Evolutionary conservation across 1,140 invertebrate genomes (phyloP).

Genomic region (Drosophila pandora): DNA sequence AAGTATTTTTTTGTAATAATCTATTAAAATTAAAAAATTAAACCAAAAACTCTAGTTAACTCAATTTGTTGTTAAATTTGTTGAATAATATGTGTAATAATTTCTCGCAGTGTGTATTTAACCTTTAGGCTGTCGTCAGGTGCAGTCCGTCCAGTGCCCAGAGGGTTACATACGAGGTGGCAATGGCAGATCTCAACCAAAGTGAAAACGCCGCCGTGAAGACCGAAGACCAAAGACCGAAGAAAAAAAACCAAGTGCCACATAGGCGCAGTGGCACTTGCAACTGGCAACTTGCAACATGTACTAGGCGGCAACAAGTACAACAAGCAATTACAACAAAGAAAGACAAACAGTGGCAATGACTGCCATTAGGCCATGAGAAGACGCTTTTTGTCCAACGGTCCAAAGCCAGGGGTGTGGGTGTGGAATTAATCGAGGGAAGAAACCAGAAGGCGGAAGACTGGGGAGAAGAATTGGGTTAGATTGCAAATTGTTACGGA

Average conservation of each 20-base stretch:
- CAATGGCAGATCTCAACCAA: constrained; percentile 50
- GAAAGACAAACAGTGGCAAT: constrained; percentile 72
- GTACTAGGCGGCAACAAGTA: constrained; percentile 15
- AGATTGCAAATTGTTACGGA: constrained; percentile 37
- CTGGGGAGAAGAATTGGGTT: constrained; percentile 70
- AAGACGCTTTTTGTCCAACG: constrained; percentile 60
- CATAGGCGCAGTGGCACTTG: constrained; percentile 4
- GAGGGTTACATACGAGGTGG: constrained; percentile 57
- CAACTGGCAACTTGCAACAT: constrained; percentile 43
- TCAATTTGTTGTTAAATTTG: too few species aligned
- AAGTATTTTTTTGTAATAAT: too few species aligned
- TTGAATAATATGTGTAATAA: background rate
- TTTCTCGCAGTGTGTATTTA: constrained; percentile 9
- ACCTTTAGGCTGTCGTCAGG: constrained; percentile 52
- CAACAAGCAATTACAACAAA: constrained; percentile 48
- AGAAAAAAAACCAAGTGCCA: constrained; percentile 23
- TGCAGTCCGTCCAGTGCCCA: constrained; percentile 53
- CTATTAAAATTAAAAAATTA: too few species aligned
- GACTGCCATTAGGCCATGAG: constrained; percentile 71
- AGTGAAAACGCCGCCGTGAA: constrained; percentile 45
- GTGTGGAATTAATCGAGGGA: constrained; percentile 23
- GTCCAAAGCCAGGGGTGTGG: constrained; percentile 13
- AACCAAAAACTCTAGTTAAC: too few species aligned
- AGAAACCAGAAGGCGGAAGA: constrained; percentile 17
- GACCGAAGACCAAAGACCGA: too few species aligned